These are phyloP conservation scores for Aptenodytes patagonicus DNA, from an alignment of 2,113 vertebrate genomes.

Conservation along the genomic window DNA sequence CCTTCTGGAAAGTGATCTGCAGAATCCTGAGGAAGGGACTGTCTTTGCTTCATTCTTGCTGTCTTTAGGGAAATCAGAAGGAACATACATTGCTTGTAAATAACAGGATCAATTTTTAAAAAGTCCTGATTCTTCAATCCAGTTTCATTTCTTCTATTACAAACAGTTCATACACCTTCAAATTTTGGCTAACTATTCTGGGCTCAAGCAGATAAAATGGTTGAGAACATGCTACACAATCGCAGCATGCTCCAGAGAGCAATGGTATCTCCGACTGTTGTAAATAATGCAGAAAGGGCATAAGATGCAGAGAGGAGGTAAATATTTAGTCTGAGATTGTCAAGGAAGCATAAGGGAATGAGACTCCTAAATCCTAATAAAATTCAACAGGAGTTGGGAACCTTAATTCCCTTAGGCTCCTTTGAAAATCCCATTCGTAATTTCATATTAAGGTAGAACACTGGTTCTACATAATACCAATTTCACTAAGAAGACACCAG, in stretches of 20 bases:
- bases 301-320: conserved; percentile 24
- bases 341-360: conserved; percentile 15
- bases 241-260: neutral
- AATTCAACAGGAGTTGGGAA: conserved; percentile 8
- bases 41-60: neutral
- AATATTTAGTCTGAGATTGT: conserved; percentile 45
- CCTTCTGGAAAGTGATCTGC: neutral
- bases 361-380: conserved; percentile 12
- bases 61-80: neutral
- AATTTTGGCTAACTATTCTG: neutral
- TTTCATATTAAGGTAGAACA: conserved; percentile 17
- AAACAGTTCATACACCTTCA: neutral
- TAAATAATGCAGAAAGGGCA: conserved; percentile 31
- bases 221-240: neutral
- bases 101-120: neutral
- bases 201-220: neutral
- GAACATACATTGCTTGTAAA: neutral
- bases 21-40: neutral
- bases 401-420: neutral
- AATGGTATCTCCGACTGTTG: neutral
- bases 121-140: neutral
- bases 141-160: neutral
- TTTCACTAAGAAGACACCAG: neutral
- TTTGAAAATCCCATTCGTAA: neutral
- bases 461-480: neutral